Evolutionary conservation across 2,797 vertebrate genomes (phyloP).

Genomic region (Capromys pilorides): DNA sequence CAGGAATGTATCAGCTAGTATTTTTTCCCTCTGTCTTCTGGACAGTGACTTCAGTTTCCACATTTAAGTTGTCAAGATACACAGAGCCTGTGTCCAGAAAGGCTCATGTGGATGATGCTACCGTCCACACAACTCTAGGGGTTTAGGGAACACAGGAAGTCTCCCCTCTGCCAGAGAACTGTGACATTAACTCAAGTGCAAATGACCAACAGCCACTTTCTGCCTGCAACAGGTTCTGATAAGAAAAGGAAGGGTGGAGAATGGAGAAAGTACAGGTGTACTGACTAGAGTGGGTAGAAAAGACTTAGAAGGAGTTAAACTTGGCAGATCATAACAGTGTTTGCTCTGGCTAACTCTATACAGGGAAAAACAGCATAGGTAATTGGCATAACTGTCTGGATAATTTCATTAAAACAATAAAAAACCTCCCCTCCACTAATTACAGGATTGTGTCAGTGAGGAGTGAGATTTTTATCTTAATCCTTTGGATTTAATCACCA

Average conservation of each 20-base stretch:
- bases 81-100: not conserved
- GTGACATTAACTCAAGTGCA: not conserved
- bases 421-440: not conserved
- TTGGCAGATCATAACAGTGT: conserved; percentile 20
- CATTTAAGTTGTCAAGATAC: not conserved
- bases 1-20: not conserved
- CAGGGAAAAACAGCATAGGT: not conserved
- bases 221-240: not conserved
- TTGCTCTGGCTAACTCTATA: not conserved
- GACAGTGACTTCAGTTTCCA: not conserved
- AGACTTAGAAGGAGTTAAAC: not conserved
- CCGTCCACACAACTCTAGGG: not conserved
- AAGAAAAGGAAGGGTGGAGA: not conserved
- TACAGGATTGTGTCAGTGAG: not conserved
- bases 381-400: not conserved
- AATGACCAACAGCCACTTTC: not conserved
- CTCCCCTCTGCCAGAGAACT: not conserved
- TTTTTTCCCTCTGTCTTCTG: not conserved
- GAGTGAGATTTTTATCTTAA: conserved; percentile 48
- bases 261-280: not conserved
- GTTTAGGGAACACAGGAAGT: not conserved
- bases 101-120: not conserved
- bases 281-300: not conserved
- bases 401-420: not conserved
- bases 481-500: conserved; percentile 31